Conservation (phyloP, 2,113 vertebrate species). For the Albula goreensis region DNA sequence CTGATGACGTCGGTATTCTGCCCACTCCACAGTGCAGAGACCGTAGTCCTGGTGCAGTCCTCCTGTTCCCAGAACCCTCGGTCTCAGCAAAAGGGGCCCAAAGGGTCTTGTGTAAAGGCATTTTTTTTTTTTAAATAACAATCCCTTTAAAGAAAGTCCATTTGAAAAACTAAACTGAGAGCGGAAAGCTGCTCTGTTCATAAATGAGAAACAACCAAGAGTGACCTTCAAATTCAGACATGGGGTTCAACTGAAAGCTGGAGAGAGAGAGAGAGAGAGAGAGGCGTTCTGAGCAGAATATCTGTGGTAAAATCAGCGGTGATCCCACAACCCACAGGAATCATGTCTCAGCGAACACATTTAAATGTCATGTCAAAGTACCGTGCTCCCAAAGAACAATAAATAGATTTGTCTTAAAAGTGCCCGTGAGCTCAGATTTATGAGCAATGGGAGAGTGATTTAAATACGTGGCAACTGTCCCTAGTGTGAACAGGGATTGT, state of each 20-base stretch:
- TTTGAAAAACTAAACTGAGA: neutral
- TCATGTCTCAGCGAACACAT: neutral
- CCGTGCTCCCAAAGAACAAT: neutral
- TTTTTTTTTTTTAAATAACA: neutral
- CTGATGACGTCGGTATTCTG: neutral
- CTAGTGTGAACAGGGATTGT: neutral
- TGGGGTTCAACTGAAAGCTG: neutral
- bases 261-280: too few species aligned
- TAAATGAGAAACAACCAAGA: neutral
- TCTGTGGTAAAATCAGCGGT: neutral
- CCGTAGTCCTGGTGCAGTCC: neutral
- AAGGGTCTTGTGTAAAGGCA: neutral
- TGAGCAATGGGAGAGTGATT: neutral
- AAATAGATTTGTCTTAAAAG: neutral
- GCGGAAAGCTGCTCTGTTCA: neutral
- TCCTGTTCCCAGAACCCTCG: neutral
- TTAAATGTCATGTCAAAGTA: neutral
- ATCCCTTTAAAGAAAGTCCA: neutral
- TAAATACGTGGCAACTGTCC: neutral
- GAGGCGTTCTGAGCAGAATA: neutral
- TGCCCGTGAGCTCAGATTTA: neutral
- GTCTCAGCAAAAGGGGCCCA: neutral
- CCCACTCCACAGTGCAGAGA: neutral
- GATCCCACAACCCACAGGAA: neutral
- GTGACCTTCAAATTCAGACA: neutral